These are phyloP conservation scores for Ostrea edulis DNA, from an alignment of 1,140 invertebrate species.

Conservation along the genomic window DNA sequence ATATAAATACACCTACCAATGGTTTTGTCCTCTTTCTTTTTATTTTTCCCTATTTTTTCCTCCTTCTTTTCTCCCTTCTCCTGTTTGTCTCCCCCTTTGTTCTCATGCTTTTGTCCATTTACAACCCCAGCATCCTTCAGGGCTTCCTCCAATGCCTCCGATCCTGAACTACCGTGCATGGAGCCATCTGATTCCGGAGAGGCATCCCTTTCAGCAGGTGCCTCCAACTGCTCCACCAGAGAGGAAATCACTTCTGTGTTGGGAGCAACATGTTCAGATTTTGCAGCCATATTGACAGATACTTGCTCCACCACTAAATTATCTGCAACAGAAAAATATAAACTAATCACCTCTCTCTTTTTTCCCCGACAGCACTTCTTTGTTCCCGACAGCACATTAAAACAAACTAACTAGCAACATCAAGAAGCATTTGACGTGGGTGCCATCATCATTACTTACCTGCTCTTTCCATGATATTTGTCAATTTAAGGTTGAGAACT, in stretches of 20 bases:
- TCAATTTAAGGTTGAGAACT: not conserved
- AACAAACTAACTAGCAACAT: not conserved
- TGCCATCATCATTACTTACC: not conserved
- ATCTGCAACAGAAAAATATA: not conserved
- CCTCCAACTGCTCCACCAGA: conserved; percentile 4
- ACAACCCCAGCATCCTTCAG: conserved; percentile 45
- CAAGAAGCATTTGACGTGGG: not conserved
- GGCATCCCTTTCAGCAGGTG: conserved; percentile 49
- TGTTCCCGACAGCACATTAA: not conserved
- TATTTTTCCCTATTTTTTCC: conserved; percentile 64
- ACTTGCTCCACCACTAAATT: conserved; percentile 1
- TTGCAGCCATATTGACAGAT: conserved; percentile 4
- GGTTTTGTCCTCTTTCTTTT: conserved; percentile 75
- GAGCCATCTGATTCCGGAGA: conserved; percentile 46
- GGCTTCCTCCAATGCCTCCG: conserved; percentile 62
- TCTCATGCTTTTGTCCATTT: conserved; percentile 48
- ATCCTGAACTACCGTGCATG: conserved; percentile 62
- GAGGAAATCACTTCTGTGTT: conserved; percentile 1
- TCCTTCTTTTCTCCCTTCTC: conserved; percentile 51
- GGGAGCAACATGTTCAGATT: not conserved
- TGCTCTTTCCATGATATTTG: conserved; percentile 25
- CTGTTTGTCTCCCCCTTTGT: conserved; percentile 37
- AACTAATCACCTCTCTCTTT: too few relatives aligned
- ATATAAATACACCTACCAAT: conserved; percentile 63
- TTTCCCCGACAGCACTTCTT: too few relatives aligned